phyloP scores from a whole-genome alignment of 2,888 invertebrate species.

The Polymixis lichenea region DNA sequence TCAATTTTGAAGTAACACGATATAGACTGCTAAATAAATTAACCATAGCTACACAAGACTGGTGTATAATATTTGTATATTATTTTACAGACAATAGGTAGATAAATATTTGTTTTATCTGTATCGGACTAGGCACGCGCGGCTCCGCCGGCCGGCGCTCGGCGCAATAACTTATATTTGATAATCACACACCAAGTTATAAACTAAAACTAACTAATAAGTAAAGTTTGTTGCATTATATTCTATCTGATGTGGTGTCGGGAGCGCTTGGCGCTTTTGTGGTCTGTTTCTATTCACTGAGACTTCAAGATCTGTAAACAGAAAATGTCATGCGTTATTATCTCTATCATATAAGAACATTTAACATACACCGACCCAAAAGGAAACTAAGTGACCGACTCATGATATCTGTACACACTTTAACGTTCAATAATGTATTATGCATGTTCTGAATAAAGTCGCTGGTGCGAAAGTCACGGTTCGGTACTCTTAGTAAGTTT shows the following conservation, averaged over 20 bases:
- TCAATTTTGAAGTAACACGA: conserved; percentile 83
- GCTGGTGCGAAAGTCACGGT: conserved; percentile 35
- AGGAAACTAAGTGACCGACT: conserved; percentile 37
- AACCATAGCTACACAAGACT: conserved; percentile 86
- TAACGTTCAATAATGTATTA: conserved; percentile 9
- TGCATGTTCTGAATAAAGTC: conserved; percentile 14
- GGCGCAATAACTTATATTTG: conserved; percentile 88
- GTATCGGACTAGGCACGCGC: conserved; percentile 89
- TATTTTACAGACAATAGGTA: conserved; percentile 87
- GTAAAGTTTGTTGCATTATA: conserved; percentile 84
- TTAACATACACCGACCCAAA: conserved; percentile 41
- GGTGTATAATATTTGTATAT: conserved; percentile 82
- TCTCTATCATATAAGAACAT: not conserved
- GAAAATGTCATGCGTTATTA: conserved; percentile 60
- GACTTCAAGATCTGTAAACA: conserved; percentile 86
- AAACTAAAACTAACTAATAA: conserved; percentile 87
- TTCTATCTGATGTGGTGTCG: conserved; percentile 81
- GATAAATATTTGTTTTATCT: conserved; percentile 88
- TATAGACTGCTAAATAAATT: conserved; percentile 87
- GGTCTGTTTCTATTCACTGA: conserved; percentile 77
- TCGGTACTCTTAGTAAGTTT: conserved; percentile 34
- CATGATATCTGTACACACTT: conserved; percentile 31
- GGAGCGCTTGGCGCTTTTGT: conserved; percentile 82
- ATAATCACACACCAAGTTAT: conserved; percentile 89
- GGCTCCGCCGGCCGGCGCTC: conserved; percentile 82